These are phyloP conservation scores for Vidua chalybeata DNA, from an alignment of 2,113 vertebrate species.

Conservation along the genomic window DNA sequence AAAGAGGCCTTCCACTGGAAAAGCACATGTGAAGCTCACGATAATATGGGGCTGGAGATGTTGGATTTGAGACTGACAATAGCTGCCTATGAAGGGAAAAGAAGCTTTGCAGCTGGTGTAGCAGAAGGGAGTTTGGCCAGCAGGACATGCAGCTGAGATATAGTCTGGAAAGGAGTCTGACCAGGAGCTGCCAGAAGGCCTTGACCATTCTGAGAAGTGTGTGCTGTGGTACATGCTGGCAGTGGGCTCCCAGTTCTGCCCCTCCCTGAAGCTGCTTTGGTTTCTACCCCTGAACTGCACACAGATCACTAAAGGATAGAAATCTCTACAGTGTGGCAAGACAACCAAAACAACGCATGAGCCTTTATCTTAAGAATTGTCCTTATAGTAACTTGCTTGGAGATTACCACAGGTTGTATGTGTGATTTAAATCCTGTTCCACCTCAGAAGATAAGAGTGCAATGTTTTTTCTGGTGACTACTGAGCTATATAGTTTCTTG, in stretches of 20 bases:
- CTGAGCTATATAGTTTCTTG: not conserved
- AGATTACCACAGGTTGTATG: not conserved
- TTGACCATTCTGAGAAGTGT: not conserved
- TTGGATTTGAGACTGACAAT: not conserved
- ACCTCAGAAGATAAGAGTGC: not conserved
- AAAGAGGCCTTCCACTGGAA: not conserved
- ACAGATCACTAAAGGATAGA: not conserved
- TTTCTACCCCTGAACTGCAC: not conserved
- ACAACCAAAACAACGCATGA: not conserved
- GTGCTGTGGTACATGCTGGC: not conserved
- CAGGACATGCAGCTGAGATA: not conserved
- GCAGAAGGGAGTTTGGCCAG: not conserved
- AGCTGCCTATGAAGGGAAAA: not conserved
- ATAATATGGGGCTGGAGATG: not conserved
- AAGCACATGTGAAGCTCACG: not conserved
- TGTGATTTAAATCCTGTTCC: not conserved
- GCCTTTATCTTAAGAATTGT: not conserved
- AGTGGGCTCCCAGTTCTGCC: not conserved
- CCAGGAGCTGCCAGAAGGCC: not conserved
- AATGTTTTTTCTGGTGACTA: not conserved
- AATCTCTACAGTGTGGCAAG: not conserved
- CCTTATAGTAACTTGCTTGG: not conserved
- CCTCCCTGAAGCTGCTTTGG: not conserved
- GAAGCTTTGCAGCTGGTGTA: not conserved
- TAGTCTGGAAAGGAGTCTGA: not conserved